Evolutionary conservation across 2,797 vertebrate genomes (phyloP), one percentile per base, ranked within the genome.

Genomic region (Sebastes itinus): DNA sequence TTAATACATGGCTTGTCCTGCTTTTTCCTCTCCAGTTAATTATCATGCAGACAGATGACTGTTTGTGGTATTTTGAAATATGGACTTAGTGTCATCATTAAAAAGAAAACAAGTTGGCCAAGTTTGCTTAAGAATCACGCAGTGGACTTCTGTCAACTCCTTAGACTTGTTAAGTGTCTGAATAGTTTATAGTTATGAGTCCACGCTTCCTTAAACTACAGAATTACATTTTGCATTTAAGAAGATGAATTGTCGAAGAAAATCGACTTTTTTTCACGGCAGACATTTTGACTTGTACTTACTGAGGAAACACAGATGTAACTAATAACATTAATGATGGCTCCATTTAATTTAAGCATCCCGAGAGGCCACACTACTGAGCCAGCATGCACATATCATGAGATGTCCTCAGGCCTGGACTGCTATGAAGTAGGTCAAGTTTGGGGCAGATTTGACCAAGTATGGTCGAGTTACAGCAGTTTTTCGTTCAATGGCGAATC

Each of bases 21-120:
- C 30, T 23, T 65, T 33, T 20, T 52, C 63, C 52, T 27, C 64
- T 81, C 28, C 28, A 10, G 30, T 77, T 83, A 80, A 80, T 72
- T 55, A 81, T 42, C 27, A 30, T 14, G 52, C 65, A 22, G 58
- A 72, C 73, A 71, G 54, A 60, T 64, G 68, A 72, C 64, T 77
- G 63, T 23, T 65, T 35, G 55, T 35, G 38, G 60, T 78, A 22
- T 80, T 10, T 71, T 38, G 60, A 80, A 58, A 73, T 74, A 61
- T 54, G 59, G 3, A 46, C 42, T 14, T 49, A 8, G 55, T 60
- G 60, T 49, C 68, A 63, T 46, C 52, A 59, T 58, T 22, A 27
- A 32, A 52, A 42, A 60, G 54, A 7, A 60, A 66, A 49, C 0
- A 38, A 64, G 52, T 7, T n/a, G 20, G 20, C 22, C 65, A 78